phyloP scores from a whole-genome alignment of 2,113 vertebrate genomes.

The Catharus bicknelli region DNA sequence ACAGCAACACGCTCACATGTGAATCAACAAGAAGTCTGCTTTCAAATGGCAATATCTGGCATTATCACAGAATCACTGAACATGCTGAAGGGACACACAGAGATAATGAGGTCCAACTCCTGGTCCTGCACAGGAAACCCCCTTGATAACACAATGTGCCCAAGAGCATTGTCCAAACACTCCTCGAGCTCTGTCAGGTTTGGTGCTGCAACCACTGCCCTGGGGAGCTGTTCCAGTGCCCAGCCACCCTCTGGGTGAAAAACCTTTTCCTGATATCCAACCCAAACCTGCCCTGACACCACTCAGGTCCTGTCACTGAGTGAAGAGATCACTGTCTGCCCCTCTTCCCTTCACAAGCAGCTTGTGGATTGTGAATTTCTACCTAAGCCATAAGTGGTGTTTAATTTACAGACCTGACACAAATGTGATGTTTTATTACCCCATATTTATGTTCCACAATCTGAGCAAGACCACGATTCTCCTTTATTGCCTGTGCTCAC shows the following conservation, averaged over 20 bases:
- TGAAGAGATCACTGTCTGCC: neutral
- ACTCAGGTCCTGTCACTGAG: neutral
- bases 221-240: neutral
- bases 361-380: neutral
- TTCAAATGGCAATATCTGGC: neutral
- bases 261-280: neutral
- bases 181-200: neutral
- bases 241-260: neutral
- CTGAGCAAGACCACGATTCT: neutral
- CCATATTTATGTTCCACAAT: neutral
- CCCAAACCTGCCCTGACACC: neutral
- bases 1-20: neutral
- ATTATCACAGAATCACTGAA: neutral
- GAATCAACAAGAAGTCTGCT: neutral
- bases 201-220: neutral
- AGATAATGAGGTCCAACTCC: neutral
- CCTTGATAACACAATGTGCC: rapidly evolving
- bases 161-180: rapidly evolving
- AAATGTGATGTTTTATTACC: neutral
- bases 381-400: neutral
- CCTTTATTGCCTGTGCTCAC: neutral
- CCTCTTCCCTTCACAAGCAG: neutral
- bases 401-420: neutral
- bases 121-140: neutral
- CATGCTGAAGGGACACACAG: neutral